Conservation (phyloP, 2,797 vertebrate genomes). For the Notamacropus eugenii region DNA sequence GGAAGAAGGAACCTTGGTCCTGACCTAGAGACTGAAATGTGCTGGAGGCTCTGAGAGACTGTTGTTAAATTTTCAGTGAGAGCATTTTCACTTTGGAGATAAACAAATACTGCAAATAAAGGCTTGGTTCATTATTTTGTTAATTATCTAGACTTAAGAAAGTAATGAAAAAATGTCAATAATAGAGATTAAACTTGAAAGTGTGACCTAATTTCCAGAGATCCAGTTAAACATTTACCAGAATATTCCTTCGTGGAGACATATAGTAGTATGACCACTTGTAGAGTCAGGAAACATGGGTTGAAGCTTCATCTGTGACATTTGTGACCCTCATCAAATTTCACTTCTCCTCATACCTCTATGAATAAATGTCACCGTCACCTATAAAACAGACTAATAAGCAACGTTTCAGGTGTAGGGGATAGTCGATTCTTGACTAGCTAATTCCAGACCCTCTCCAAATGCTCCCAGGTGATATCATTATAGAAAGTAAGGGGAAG, state of each 20-base stretch:
- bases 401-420: background rate
- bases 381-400: background rate
- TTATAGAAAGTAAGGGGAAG: background rate
- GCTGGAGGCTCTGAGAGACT: background rate
- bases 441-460: background rate
- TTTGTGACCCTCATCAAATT: background rate
- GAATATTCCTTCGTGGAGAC: background rate
- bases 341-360: background rate
- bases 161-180: background rate
- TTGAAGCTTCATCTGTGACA: background rate
- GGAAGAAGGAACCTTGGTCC: too few relatives aligned
- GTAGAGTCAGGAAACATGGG: background rate
- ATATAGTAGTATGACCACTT: background rate
- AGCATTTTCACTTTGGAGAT: background rate
- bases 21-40: background rate
- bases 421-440: background rate
- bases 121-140: background rate
- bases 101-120: background rate
- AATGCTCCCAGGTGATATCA: background rate
- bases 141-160: background rate
- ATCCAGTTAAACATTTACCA: background rate
- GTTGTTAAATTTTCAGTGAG: background rate
- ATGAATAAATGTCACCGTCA: background rate
- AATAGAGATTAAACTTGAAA: background rate
- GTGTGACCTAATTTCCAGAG: background rate